Base-by-base conservation (phyloP, 2,797 vertebrate genomes). In the Phoeniculus purpureus region DNA sequence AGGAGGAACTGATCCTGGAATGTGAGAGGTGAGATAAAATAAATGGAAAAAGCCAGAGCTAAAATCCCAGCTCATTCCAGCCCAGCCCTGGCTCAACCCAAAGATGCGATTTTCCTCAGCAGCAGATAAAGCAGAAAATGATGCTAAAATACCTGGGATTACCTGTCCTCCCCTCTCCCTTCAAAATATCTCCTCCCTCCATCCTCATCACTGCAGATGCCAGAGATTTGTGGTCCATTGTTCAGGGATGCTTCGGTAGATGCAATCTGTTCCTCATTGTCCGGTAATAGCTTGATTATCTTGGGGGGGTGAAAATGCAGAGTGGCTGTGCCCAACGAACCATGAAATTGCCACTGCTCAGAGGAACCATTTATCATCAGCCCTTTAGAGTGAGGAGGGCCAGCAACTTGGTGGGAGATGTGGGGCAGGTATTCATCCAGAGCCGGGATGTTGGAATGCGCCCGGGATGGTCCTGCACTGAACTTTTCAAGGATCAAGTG, bases 211-310 rank as follows among this genome's bases (percentile, higher is more conserved):
- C 15, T 67, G 52, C 70, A 90, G 89, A 90, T 87, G 81, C 73
- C 31, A 3, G 80, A 88, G 81, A 84, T 93, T 48, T 9, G 7
- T 23, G 9, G 32, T 20, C 34, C 55, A 66, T 74, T 64, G 83
- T 81, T 72, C 8, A 3, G 82, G 76, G 93, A 65, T 40, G 58
- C 70, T 40, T 37, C 10, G 6, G 74, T 31, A 77, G 87, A 94
- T 90, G 94, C 73, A 87, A 95, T 95, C 95, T 95, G 86, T 71
- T 88, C 87, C 94, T 96, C 87, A 61, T 96, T 87, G 93, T 93
- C 95, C 67, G 34, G 27, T 95, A 94, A 96, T 90, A 87, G 95
- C 96, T 94, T 95, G 84, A 93, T 96, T 96, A 94, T 94, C 94
- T 60, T 64, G 78, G 68, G 78, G 68, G 86, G 81, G 47, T 23